These are phyloP conservation scores for Barnardius zonarius DNA, from an alignment of 2,113 vertebrate species.

Conservation along the genomic window DNA sequence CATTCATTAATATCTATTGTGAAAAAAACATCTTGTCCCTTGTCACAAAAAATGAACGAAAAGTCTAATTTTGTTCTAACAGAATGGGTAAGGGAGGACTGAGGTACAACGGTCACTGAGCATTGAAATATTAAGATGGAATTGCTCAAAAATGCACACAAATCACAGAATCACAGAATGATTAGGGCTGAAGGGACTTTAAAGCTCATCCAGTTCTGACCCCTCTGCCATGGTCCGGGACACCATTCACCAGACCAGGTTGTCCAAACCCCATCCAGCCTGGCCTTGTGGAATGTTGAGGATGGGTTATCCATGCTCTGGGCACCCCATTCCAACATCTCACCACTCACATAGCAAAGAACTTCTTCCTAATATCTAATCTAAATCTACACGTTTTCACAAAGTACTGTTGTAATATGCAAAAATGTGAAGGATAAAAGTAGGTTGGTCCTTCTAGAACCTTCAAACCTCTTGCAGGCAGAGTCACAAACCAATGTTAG, in stretches of 20 bases:
- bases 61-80: slow-evolving; percentile 49
- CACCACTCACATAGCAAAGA: background rate
- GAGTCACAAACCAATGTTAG: background rate
- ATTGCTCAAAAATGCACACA: slow-evolving; percentile 42
- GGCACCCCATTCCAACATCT: background rate
- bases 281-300: background rate
- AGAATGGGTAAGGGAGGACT: background rate
- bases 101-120: background rate
- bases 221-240: background rate
- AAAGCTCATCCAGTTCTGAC: background rate
- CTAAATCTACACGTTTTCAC: background rate
- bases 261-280: background rate
- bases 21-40: slow-evolving; percentile 39
- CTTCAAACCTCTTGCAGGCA: background rate
- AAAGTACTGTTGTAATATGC: slow-evolving; percentile 35
- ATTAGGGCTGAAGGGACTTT: background rate
- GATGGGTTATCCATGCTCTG: background rate
- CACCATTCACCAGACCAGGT: background rate
- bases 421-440: slow-evolving; percentile 54
- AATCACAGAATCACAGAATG: background rate
- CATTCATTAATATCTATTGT: slow-evolving; percentile 47
- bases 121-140: slow-evolving; percentile 51
- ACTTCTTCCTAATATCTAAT: background rate
- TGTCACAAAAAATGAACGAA: slow-evolving; percentile 46
- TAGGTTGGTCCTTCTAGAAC: slow-evolving; percentile 45